A percentile compares a stretch with the other conserved stretches of the same genome.
These are phyloP conservation scores for Ciona savignyi DNA, from an alignment of 23 tunicate genomes.

Conservation along the genomic window DNA sequence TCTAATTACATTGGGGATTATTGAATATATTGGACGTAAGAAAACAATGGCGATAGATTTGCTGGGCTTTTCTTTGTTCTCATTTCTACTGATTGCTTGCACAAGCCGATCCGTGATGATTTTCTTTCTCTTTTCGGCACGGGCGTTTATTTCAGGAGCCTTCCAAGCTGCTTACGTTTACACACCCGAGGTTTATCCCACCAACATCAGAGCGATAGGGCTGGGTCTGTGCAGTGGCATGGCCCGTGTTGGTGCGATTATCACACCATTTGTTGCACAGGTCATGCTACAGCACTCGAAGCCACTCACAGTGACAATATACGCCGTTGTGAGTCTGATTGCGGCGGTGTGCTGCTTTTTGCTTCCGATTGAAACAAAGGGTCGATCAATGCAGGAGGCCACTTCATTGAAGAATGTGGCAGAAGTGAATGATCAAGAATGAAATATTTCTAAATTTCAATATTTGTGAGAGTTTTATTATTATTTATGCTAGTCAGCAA, in stretches of 20 bases:
- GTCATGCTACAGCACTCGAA: constrained; percentile 62
- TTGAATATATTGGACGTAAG: constrained; percentile 84
- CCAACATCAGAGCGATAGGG: constrained; percentile 91
- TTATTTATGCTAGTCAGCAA: too few species aligned
- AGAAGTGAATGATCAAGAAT: too few species aligned
- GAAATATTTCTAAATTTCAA: too few species aligned
- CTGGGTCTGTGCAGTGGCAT: constrained; percentile 96
- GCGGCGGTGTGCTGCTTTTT: constrained; percentile 71
- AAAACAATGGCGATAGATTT: constrained; percentile 76
- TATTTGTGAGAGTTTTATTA: too few species aligned
- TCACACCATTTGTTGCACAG: constrained; percentile 89
- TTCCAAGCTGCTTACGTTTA: constrained; percentile 99
- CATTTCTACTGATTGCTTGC: constrained; percentile 54
- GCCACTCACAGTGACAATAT: constrained; percentile 62
- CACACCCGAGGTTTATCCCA: constrained; percentile 99
- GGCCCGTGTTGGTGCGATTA: constrained; percentile 90
- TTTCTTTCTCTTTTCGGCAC: constrained; percentile 87
- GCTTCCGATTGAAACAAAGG: constrained; percentile 95
- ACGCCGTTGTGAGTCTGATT: constrained; percentile 70
- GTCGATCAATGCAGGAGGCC: constrained; percentile 93
- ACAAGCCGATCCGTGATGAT: constrained; percentile 62
- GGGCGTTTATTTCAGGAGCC: constrained; percentile 97
- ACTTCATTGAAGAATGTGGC: too few species aligned
- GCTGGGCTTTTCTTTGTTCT: constrained; percentile 74
- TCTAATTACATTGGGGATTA: constrained; percentile 64